Evolutionary conservation across 2,797 vertebrate species (phyloP), one percentile per base, ranked within the genome.

Genomic region (Triplophysa bombifrons): DNA sequence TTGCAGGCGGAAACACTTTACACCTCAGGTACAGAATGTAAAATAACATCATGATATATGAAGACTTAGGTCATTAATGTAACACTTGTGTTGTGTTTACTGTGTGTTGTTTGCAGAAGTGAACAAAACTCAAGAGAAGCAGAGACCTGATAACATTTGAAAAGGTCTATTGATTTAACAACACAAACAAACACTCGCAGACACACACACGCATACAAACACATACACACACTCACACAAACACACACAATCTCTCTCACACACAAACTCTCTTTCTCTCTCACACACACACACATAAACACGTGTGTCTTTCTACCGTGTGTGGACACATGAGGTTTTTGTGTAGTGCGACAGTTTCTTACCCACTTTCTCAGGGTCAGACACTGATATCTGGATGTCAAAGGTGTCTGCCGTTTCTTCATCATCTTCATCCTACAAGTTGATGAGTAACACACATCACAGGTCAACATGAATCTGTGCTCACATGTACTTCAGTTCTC

Each of bases 291-390:
- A 5, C 30, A 30, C 30, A 4, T 3, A 30, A 4, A 22, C n/a
- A 20, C 2, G 4, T 41, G 8, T 41, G 44, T 46, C 11, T 46
- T 12, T 12, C 13, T 13, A 14, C 0, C 4, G 30, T 12, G 44
- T 46, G 50, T 17, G 14, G 19, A 55, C 7, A 55, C 7, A 55
- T 17, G 51, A 55, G 5, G 3, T 6, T 51, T 8, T 55, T n/a
- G 2, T 61, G 44, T 12, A 46, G 44, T 12, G 44, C 25, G 16
- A 30, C 4, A 0, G 55, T 7, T 61, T 30, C 96, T 94, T 87
- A 98, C 97, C 97, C 14, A 98, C 94, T 99, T 99, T 99, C 90
- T 99, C 97, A 8, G 97, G 97, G 86, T 99, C 96, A 8, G 97
- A 99, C 73, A 99, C 97, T 0, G 93, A 94, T 86, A 99, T 98